phyloP scores from a whole-genome alignment of 2,797 vertebrate species.

The Myotis myotis region DNA sequence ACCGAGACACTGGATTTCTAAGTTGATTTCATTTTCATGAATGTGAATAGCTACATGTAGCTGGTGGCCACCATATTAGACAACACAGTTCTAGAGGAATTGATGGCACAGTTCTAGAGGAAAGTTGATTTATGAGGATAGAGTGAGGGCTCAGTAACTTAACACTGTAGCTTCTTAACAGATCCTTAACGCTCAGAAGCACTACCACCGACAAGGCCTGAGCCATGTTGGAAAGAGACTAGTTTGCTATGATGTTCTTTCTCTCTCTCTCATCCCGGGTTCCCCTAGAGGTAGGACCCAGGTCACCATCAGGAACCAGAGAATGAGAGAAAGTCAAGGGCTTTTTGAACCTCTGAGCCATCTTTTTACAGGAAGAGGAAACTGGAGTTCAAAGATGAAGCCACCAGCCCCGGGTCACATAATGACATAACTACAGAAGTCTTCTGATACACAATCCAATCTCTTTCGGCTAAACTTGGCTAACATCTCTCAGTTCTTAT shows the following conservation, averaged over 20 bases:
- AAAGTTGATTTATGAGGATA: background rate
- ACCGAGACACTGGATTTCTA: background rate
- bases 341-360: background rate
- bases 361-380: background rate
- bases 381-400: background rate
- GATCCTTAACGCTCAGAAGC: background rate
- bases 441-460: background rate
- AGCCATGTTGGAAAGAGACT: background rate
- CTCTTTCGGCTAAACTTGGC: background rate
- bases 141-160: background rate
- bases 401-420: background rate
- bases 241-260: background rate
- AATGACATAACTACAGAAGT: background rate
- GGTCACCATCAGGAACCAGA: background rate
- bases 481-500: background rate
- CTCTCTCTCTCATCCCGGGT: background rate
- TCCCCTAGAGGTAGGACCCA: background rate
- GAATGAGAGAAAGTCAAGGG: background rate
- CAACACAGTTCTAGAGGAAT: background rate
- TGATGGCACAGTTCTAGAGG: background rate
- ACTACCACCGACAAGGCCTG: background rate
- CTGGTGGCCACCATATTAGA: background rate
- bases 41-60: background rate
- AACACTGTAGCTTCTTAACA: background rate
- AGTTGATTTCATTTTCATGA: slow-evolving; percentile 10